Evolutionary conservation across 2,888 invertebrate species (phyloP).

Genomic region (Marasmarcha lunaedactyla): DNA sequence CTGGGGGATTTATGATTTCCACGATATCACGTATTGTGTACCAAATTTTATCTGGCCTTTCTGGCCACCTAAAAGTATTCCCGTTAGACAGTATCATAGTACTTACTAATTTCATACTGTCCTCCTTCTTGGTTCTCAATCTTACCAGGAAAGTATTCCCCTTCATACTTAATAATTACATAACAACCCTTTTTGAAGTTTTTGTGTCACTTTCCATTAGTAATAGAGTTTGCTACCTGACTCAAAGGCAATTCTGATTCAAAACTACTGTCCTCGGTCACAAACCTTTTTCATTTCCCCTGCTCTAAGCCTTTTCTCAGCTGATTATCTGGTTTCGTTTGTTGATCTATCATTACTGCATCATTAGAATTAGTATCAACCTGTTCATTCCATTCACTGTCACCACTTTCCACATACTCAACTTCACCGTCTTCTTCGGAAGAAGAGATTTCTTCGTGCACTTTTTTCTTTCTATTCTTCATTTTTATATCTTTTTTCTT

Average conservation of each 20-base stretch:
- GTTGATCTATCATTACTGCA: slow-evolving; percentile 4
- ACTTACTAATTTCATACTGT: slow-evolving; percentile 13
- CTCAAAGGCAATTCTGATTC: slow-evolving; percentile 6
- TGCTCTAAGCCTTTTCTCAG: slow-evolving; percentile 1
- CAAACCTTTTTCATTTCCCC: slow-evolving; percentile 4
- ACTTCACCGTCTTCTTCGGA: slow-evolving; percentile 8
- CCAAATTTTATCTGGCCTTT: slow-evolving; percentile 13
- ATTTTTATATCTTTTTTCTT: not conserved
- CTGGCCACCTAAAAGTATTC: slow-evolving; percentile 14
- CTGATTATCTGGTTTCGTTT: not conserved
- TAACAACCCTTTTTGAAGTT: slow-evolving; percentile 9
- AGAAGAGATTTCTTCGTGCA: slow-evolving; percentile 5
- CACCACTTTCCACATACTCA: not conserved
- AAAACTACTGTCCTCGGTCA: slow-evolving; percentile 5
- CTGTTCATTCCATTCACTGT: slow-evolving; percentile 1
- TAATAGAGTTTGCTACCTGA: not conserved
- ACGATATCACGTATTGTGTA: slow-evolving; percentile 11
- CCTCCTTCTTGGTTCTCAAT: slow-evolving; percentile 6
- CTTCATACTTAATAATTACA: slow-evolving; percentile 13
- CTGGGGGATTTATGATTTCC: slow-evolving; percentile 11
- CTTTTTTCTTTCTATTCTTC: slow-evolving; percentile 6
- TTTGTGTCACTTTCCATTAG: slow-evolving; percentile 3
- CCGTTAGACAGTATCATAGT: slow-evolving; percentile 13
- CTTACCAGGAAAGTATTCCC: slow-evolving; percentile 7
- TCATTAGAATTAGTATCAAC: slow-evolving; percentile 7